Evolutionary conservation across 2,888 invertebrate species (phyloP), one percentile per base, ranked within the genome.

Genomic region (Pyrrhosoma nymphula): DNA sequence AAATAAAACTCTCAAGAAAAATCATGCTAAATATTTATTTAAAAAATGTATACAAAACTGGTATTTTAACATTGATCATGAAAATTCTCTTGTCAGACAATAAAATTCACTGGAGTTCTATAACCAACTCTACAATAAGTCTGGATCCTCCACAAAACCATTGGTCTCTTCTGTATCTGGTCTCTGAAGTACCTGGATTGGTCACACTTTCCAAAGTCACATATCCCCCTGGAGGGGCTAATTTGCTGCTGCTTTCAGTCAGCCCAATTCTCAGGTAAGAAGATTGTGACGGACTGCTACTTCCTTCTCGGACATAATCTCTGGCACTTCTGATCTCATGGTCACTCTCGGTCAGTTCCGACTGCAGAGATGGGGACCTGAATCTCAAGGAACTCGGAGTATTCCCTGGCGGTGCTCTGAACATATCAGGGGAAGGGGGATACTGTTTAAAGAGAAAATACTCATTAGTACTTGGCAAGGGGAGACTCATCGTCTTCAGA

Each of bases 61-160:
- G 69, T 10, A 3, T 1, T 35, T 18, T n/a, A 0, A 35, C 10
- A 30, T 35, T 18, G 26, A 69, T 12, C 39, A 93, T 69, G n/a
- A 93, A 69, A 47, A 63, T 47, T 30, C 93, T 47, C n/a, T n/a
- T 16, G 39, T 47, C 26, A 56, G 30, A 69, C 47, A n/a, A 26
- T 69, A 26, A 26, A n/a, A 69, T 93, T 55, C 47, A 88, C 20
- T 20, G 35, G 69, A 26, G 95, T 60, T 39, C 56, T 60, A 89
- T 89, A 95, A 30, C 95, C 95, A 56, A 95, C 88, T 39, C 95
- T 56, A 95, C 95, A 95, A 23, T 95, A 95, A 20, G 55, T 89
- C 95, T 4, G 95, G 95, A 95, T 89, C 63, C n/a, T 82, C 82
- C 88, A 88, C 95, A 89, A 75, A 93, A 35, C n/a, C 69, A 93